Base-by-base conservation (phyloP, 2,113 vertebrate genomes). In the Saguinus imperator region DNA sequence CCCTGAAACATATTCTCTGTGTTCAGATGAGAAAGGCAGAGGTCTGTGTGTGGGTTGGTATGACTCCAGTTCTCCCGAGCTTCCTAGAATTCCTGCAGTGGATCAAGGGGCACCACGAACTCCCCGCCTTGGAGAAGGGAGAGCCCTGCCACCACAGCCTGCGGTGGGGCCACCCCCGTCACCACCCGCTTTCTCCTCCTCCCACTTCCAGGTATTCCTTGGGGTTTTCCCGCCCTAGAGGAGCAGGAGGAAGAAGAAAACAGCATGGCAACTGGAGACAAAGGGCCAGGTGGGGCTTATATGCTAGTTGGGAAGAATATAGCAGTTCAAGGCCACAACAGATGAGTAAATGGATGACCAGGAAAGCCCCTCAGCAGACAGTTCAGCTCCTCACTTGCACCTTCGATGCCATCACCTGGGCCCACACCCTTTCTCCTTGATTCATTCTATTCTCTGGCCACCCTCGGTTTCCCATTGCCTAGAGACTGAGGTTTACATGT, bases 271-370 rank as follows among this genome's bases (percentile, higher is more conserved):
- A 14, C 27, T 64, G 27, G 37, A 40, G 83, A 75, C 40, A 20
- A 29, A 3, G 92, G 95, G 68, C 80, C 43, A n/a, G 0, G 8
- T 50, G 0, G 12, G 27, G 45, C 29, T 43, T 43, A 1, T 16
- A 8, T 40, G 66, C 43, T 12, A 35, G 66, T 7, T 17, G 27
- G 37, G 80, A 52, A 37, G 57, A 29, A 14, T 16, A 18, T 50
- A 48, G 35, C 20, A 35, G 70, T 83, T 40, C 40, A 11, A 43
- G 87, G 55, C 17, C 5, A 4, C 14, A 8, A 25, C 91, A 4
- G 0, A 2, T 21, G n/a, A 43, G 40, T 12, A 9, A 35, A 16
- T 7, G 6, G n/a, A 9, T 8, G 18, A 4, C 17, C 1, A 1
- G 3, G 5, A 23, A n/a, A 37, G 29, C 52, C 43, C 40, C 50